phyloP scores from a whole-genome alignment of 2,113 vertebrate genomes.

The Numida meleagris region DNA sequence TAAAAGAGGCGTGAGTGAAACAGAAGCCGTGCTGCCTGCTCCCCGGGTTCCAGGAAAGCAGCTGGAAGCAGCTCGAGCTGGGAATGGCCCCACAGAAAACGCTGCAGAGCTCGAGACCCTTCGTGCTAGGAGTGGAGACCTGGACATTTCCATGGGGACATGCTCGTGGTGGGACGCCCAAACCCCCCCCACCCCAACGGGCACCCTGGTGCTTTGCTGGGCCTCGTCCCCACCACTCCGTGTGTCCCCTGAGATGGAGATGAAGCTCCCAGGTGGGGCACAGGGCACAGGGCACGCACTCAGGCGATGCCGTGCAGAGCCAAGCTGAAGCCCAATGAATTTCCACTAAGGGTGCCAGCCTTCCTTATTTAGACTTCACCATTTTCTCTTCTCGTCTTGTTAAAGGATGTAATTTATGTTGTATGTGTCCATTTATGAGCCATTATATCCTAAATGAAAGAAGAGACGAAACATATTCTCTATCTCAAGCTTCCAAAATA shows the following conservation, averaged over 20 bases:
- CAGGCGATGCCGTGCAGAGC: fast-evolving
- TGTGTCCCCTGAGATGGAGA: background rate
- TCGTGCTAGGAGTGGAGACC: fast-evolving
- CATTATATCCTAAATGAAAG: conserved; percentile 69
- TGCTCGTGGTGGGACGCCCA: background rate
- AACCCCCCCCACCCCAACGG: background rate
- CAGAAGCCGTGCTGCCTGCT: background rate
- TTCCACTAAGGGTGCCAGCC: background rate
- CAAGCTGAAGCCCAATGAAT: fast-evolving
- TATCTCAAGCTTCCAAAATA: conserved; percentile 62
- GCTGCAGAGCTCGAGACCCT: background rate
- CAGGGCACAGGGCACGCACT: background rate
- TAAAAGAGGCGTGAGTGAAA: background rate
- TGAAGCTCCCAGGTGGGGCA: background rate
- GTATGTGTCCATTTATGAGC: conserved; percentile 60
- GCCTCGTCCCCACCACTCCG: background rate
- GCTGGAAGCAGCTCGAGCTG: background rate
- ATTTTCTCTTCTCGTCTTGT: conserved; percentile 50
- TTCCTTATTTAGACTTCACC: conserved; percentile 23
- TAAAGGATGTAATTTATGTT: conserved; percentile 69
- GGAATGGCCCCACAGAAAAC: background rate
- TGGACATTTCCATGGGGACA: background rate
- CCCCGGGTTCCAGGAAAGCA: background rate
- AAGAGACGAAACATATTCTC: conserved; percentile 63
- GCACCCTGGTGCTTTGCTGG: background rate